These are phyloP conservation scores for Bos indicus DNA, from an alignment of 2,113 vertebrate species.

Conservation along the genomic window DNA sequence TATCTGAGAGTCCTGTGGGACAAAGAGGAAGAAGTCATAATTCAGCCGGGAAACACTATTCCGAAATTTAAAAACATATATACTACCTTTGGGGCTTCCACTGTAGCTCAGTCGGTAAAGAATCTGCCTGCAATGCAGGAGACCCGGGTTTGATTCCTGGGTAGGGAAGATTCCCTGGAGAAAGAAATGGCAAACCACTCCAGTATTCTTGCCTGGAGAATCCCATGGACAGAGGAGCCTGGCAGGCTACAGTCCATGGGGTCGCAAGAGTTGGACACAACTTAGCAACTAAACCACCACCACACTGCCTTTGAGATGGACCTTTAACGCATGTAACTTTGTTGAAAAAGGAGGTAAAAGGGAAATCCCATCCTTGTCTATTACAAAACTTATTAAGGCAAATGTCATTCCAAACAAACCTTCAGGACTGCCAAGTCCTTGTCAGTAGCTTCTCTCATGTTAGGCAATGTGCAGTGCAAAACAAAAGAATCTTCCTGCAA, in stretches of 20 bases:
- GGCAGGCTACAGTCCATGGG: not conserved
- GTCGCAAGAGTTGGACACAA: not conserved
- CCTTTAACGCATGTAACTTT: not conserved
- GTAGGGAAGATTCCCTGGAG: not conserved
- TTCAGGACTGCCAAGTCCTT: not conserved
- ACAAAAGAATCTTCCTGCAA: not conserved
- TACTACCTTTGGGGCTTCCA: not conserved
- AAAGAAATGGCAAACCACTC: not conserved
- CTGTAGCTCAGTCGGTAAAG: not conserved
- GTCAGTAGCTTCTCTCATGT: not conserved
- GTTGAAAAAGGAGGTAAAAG: slow-evolving; percentile 21
- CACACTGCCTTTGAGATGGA: not conserved
- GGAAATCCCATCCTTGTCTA: not conserved
- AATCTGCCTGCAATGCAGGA: not conserved
- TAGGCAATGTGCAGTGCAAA: not conserved
- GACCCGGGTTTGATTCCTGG: not conserved
- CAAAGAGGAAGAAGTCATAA: not conserved
- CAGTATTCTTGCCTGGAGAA: not conserved
- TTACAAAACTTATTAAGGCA: slow-evolving; percentile 29
- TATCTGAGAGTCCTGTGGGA: not conserved
- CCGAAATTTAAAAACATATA: not conserved
- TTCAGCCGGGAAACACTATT: not conserved
- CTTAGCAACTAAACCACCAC: not conserved
- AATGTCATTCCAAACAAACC: slow-evolving; percentile 22
- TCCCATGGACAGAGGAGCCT: not conserved